Percentiles rank a stretch among this genome's conserved stretches.
These are phyloP conservation scores for Seriola aureovittata DNA, from an alignment of 2,113 vertebrate genomes.

Conservation along the genomic window DNA sequence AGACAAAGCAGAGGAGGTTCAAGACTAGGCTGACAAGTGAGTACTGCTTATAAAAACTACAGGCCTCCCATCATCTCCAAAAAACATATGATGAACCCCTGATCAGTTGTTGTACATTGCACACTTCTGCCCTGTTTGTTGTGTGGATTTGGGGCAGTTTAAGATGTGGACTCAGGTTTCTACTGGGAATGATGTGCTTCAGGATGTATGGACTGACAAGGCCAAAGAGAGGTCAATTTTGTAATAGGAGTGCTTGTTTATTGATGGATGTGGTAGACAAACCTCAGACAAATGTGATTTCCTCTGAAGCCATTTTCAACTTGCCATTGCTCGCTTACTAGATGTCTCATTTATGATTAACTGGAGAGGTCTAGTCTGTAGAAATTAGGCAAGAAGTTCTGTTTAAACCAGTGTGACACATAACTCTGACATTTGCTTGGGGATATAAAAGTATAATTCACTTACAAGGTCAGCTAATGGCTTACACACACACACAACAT, in stretches of 20 bases:
- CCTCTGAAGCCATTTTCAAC: constrained; percentile 59
- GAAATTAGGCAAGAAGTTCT: constrained; percentile 47
- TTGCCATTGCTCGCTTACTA: constrained; percentile 57
- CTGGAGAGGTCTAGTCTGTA: constrained; percentile 41
- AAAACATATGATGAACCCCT: constrained; percentile 19
- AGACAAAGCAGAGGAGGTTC: constrained; percentile 14
- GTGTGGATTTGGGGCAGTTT: constrained; percentile 22
- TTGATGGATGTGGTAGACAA: constrained; percentile 60
- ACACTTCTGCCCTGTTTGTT: constrained; percentile 27
- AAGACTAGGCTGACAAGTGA: background rate
- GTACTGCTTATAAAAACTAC: constrained; percentile 16
- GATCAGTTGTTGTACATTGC: constrained; percentile 20
- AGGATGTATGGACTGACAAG: constrained; percentile 64
- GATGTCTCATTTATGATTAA: constrained; percentile 70
- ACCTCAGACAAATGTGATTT: constrained; percentile 62
- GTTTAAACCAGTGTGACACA: constrained; percentile 56
- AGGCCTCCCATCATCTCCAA: constrained; percentile 14
- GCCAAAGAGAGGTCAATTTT: constrained; percentile 76
- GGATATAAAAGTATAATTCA: constrained; percentile 50
- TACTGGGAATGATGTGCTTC: constrained; percentile 57
- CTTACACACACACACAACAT: constrained; percentile 28
- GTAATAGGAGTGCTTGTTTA: constrained; percentile 65
- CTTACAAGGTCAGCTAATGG: constrained; percentile 41
- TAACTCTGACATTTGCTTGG: constrained; percentile 38
- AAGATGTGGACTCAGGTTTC: constrained; percentile 59